These are phyloP conservation scores for Leptinotarsa tumamoca DNA, from an alignment of 2,888 invertebrate species.

Conservation along the genomic window DNA sequence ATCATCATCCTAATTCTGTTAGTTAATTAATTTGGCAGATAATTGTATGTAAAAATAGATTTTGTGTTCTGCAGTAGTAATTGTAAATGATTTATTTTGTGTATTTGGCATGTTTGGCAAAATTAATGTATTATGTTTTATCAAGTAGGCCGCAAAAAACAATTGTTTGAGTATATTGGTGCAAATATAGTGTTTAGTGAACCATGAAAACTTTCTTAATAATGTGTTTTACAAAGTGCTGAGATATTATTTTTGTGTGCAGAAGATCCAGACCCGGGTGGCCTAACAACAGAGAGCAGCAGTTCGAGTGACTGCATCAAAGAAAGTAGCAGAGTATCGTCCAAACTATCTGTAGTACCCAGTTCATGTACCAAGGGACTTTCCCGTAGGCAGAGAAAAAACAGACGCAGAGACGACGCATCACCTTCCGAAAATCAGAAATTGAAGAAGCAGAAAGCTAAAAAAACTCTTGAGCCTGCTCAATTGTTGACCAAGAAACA, in stretches of 20 bases:
- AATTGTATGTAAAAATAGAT: too few relatives aligned
- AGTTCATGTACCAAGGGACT: constrained; percentile 67
- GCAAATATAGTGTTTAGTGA: constrained; percentile 25
- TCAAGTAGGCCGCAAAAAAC: background rate
- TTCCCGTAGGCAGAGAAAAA: constrained; percentile 70
- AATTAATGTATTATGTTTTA: background rate
- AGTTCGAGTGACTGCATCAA: constrained; percentile 58
- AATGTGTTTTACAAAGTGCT: constrained; percentile 36
- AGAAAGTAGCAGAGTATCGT: constrained; percentile 62
- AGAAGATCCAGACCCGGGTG: constrained; percentile 66
- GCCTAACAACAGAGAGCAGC: constrained; percentile 55
- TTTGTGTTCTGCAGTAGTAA: too few relatives aligned
- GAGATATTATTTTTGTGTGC: constrained; percentile 57
- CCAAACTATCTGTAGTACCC: constrained; percentile 67
- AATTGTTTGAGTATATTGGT: background rate
- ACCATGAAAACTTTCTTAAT: constrained; percentile 27
- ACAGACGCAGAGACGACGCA: constrained; percentile 59
- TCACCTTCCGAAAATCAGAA: constrained; percentile 55
- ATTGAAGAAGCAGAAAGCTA: constrained; percentile 39
- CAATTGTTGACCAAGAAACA: constrained; percentile 23
- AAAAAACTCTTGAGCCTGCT: constrained; percentile 32
- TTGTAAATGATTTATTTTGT: too few relatives aligned
- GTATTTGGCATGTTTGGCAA: background rate
- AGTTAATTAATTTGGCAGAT: too few relatives aligned
- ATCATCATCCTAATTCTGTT: too few relatives aligned